Conservation (phyloP, 2,113 vertebrate species). For the Apteryx mantelli region DNA sequence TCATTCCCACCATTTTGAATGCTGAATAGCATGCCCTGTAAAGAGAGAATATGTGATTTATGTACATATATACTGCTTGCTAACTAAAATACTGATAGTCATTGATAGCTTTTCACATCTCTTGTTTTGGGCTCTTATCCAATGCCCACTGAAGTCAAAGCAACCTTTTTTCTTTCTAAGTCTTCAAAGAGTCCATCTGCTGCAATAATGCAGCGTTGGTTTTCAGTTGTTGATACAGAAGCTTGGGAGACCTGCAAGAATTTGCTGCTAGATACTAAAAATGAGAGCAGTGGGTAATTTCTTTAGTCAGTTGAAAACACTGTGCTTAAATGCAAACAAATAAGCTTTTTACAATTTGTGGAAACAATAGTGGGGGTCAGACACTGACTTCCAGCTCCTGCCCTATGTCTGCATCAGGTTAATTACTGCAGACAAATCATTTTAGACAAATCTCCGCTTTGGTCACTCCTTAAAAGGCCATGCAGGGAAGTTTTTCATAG, state of each 20-base stretch:
- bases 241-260: not conserved
- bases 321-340: not conserved
- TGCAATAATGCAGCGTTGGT: not conserved
- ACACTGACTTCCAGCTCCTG: not conserved
- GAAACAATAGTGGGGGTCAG: not conserved
- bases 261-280: not conserved
- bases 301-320: not conserved
- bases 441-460: not conserved
- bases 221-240: slow-evolving; percentile 21
- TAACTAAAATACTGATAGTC: not conserved
- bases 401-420: not conserved
- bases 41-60: slow-evolving; percentile 21
- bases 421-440: not conserved
- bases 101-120: slow-evolving; percentile 33
- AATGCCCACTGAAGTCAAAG: slow-evolving; percentile 25
- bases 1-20: slow-evolving; percentile 22
- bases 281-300: not conserved
- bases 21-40: slow-evolving; percentile 29
- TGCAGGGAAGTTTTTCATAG: not conserved
- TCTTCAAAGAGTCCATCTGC: slow-evolving; percentile 54
- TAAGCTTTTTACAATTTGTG: not conserved
- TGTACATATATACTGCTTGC: not conserved
- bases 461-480: not conserved
- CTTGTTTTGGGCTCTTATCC: not conserved
- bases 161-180: slow-evolving; percentile 17